phyloP scores from a whole-genome alignment of 1,140 invertebrate genomes.

The Pogonomyrmex californicus region DNA sequence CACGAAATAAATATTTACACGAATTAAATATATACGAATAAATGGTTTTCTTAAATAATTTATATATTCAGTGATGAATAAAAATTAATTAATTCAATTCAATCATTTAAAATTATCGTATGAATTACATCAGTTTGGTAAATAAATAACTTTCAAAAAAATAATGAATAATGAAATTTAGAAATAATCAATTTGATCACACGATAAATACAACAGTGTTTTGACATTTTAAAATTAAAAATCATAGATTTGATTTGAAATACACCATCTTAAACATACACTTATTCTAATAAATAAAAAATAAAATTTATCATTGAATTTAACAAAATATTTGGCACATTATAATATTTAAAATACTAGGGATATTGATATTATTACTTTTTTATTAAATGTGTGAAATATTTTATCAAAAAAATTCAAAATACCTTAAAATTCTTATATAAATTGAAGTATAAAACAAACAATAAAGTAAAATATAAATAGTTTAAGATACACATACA shows the following conservation, averaged over 20 bases:
- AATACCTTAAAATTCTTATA: neutral
- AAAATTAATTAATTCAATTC: neutral
- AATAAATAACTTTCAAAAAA: neutral
- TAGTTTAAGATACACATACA: neutral
- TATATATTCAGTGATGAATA: neutral
- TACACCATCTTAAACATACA: too few relatives aligned
- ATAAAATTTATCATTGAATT: neutral
- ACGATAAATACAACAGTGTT: neutral
- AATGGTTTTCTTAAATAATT: neutral
- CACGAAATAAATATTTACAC: too few relatives aligned
- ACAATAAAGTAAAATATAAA: neutral
- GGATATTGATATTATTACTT: neutral
- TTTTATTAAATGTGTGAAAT: neutral
- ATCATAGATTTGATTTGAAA: neutral
- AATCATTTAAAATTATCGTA: neutral
- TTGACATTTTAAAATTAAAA: neutral
- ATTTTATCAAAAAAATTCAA: neutral
- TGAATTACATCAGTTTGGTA: neutral
- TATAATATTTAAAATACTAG: neutral
- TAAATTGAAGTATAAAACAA: neutral
- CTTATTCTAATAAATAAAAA: neutral
- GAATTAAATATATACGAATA: neutral
- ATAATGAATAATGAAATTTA: neutral
- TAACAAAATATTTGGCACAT: neutral
- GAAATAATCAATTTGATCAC: slow-evolving; percentile 33